These are phyloP conservation scores for Athalia cordata DNA, from an alignment of 2,888 invertebrate genomes.

Conservation along the genomic window DNA sequence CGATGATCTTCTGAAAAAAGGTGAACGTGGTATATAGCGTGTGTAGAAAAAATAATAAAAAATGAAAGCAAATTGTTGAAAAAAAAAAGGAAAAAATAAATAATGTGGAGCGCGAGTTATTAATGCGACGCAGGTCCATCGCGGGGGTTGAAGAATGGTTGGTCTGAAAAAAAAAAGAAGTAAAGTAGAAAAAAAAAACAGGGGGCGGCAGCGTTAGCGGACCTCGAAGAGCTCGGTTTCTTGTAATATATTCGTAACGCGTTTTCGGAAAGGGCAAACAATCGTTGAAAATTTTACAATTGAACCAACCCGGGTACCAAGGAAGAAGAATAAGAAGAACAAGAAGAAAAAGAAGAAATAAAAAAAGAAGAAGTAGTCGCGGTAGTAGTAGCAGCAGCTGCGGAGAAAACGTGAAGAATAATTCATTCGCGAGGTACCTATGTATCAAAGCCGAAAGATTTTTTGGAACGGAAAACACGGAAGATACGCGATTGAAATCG, in stretches of 20 bases:
- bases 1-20: no score
- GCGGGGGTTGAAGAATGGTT: neutral
- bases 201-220: neutral
- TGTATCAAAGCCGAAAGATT: neutral
- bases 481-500: constrained; percentile 2
- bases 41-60: no score
- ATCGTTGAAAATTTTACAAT: constrained; percentile 33
- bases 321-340: neutral
- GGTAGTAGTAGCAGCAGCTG: constrained; percentile 23
- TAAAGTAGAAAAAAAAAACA: neutral
- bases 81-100: neutral
- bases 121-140: constrained; percentile 34
- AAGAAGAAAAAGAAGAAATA: no score
- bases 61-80: neutral
- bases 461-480: neutral
- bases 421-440: constrained; percentile 6
- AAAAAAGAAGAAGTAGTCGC: neutral
- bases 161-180: neutral
- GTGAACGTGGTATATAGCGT: no score
- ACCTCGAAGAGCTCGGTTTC: neutral
- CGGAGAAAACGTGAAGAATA: constrained; percentile 20
- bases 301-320: neutral
- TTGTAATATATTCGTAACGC: constrained; percentile 26
- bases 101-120: neutral
- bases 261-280: constrained; percentile 31